A percentile compares a stretch with the other conserved stretches of the same genome.
Conservation (phyloP, 1,140 invertebrate species). For the Ooceraea biroi region DNA sequence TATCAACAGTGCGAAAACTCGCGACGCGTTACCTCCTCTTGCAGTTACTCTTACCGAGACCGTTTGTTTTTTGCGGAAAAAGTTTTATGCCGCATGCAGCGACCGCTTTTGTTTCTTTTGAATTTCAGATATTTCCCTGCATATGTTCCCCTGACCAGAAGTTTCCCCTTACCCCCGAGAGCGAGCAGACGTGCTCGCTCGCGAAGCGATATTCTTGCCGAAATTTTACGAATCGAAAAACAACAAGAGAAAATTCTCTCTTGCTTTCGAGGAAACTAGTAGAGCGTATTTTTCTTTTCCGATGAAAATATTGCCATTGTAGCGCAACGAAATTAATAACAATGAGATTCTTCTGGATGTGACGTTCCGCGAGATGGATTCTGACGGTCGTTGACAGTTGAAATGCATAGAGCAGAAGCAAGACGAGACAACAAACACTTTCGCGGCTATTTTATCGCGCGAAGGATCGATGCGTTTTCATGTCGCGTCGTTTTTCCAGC, state of each 20-base stretch:
- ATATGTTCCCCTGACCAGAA: too few relatives aligned
- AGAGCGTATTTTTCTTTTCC: neutral
- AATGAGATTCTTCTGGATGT: neutral
- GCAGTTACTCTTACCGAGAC: neutral
- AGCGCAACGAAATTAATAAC: neutral
- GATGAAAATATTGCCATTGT: neutral
- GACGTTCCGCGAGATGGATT: neutral
- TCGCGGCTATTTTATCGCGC: neutral
- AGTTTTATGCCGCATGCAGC: conserved; percentile 10
- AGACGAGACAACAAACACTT: too few relatives aligned
- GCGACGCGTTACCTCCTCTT: neutral
- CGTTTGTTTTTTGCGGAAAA: neutral
- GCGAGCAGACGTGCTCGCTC: neutral
- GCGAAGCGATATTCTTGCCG: neutral
- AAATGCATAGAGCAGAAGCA: neutral
- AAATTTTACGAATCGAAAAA: neutral
- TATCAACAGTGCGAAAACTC: conserved; percentile 1
- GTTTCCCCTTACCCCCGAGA: neutral
- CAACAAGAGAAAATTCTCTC: neutral
- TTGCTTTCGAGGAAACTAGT: neutral
- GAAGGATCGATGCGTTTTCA: neutral
- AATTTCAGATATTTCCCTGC: conserved; percentile 38
- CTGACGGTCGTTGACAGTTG: neutral
- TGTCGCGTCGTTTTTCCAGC: neutral
- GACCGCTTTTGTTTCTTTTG: conserved; percentile 2